phyloP scores from a whole-genome alignment of 2,113 vertebrate genomes.

The Etheostoma spectabile region DNA sequence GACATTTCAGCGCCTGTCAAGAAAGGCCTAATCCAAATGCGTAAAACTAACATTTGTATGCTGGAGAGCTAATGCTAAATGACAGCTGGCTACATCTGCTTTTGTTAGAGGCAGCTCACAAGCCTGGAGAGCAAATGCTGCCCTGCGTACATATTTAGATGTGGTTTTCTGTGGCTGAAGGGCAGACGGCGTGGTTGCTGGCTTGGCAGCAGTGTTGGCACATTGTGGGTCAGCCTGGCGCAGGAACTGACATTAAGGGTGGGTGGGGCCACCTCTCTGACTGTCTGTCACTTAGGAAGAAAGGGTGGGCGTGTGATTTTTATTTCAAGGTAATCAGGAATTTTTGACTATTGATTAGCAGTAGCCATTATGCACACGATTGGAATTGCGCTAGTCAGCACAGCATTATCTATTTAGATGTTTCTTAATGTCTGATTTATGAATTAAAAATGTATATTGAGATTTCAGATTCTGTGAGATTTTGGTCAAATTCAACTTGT shows the following conservation, averaged over 20 bases:
- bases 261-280: slow-evolving; percentile 46
- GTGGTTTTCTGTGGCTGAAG: slow-evolving; percentile 53
- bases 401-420: neutral
- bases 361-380: neutral
- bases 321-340: slow-evolving; percentile 3
- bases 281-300: slow-evolving; percentile 26
- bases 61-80: slow-evolving; percentile 42
- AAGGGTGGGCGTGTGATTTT: slow-evolving; percentile 10
- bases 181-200: slow-evolving; percentile 53
- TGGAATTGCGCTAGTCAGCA: neutral
- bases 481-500: neutral
- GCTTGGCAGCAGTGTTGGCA: slow-evolving; percentile 61
- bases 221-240: slow-evolving; percentile 59
- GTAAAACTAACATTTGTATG: slow-evolving; percentile 39
- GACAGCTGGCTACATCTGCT: slow-evolving; percentile 65
- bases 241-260: slow-evolving; percentile 47
- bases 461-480: neutral
- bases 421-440: neutral
- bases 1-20: slow-evolving; percentile 4
- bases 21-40: slow-evolving; percentile 33
- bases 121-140: slow-evolving; percentile 34
- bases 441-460: neutral
- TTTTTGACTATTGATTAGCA: neutral
- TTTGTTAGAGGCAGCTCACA: slow-evolving; percentile 47
- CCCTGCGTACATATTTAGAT: slow-evolving; percentile 56